Evolutionary conservation across 2,797 vertebrate genomes (phyloP).

Genomic region (Notamacropus eugenii): DNA sequence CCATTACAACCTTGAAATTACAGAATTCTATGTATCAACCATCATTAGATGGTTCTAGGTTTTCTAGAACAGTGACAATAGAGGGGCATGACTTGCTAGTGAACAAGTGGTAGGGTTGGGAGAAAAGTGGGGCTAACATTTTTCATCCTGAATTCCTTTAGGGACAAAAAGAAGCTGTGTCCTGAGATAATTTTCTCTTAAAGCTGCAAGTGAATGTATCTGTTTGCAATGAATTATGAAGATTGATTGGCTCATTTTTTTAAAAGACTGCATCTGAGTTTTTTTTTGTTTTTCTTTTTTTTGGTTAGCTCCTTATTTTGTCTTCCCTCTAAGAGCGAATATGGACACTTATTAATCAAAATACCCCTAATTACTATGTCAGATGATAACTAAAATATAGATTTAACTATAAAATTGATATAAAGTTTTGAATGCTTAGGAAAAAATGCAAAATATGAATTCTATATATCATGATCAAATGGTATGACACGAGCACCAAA

Average conservation of each 20-base stretch:
- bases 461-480: background rate
- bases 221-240: constrained; percentile 40
- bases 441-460: constrained; percentile 39
- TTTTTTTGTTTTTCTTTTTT: background rate
- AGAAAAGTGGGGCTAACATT: background rate
- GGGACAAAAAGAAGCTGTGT: constrained; percentile 18
- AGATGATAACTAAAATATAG: constrained; percentile 43
- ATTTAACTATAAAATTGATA: constrained; percentile 54
- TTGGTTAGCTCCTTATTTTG: background rate
- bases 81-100: background rate
- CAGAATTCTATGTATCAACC: background rate
- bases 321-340: constrained; percentile 24
- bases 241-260: background rate
- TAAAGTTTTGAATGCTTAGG: constrained; percentile 27
- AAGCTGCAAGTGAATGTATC: constrained; percentile 7
- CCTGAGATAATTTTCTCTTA: constrained; percentile 35
- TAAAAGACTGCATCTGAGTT: background rate
- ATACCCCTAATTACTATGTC: constrained; percentile 23
- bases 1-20: background rate
- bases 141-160: background rate
- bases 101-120: background rate
- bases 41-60: background rate
- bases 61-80: background rate
- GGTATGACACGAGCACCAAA: background rate
- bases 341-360: constrained; percentile 51